Base-by-base conservation (phyloP, 92 coral and sea anemone genomes). In the Desmophyllum pertusum region DNA sequence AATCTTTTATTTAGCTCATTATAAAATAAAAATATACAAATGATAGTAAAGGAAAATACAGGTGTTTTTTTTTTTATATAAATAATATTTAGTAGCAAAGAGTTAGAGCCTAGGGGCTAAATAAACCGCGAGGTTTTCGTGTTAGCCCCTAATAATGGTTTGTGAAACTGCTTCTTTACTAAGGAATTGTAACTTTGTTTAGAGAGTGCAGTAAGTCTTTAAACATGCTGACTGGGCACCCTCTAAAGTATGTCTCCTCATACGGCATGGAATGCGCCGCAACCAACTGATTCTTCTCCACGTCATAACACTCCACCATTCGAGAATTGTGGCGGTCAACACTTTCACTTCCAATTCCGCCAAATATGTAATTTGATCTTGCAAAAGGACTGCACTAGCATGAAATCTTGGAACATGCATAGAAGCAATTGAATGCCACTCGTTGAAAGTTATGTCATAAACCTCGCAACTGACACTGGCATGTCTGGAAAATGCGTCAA, bases 331-430 rank as follows among this genome's bases (percentile, higher is more conserved):
- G 91, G 43, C 75, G 75, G 21, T 89, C 87, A 29, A 84, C 72
- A 46, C 86, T 93, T 40, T 88, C 91, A 74, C 85, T 84, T 23
- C 97, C 97, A 81, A 87, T 91, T 37, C 94, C 97, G 0, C 97
- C 97, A 66, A 93, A 84, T 45, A 93, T 91, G 67, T 79, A 91
- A 93, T 65, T 57, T 82, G 83, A 88, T 80, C 93, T 13, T 91
- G 89, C 70, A 93, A 41, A 68, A 93, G 76, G 61, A 88, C 89
- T 13, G 97, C 97, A 45, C 97, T 93, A 39, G 94, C 97, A 67
- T 93, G 97, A 72, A 90, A 93, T 76, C 97, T 88, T 68, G 89
- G 94, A 78, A 93, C 88, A 67, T 75, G 93, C 94, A 93, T 88
- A 21, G 93, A 84, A 33, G 97, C 86, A 68, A 93, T 89, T 15